These are phyloP conservation scores for Propithecus deckenii DNA, from an alignment of 2,797 vertebrate species.

Conservation along the genomic window DNA sequence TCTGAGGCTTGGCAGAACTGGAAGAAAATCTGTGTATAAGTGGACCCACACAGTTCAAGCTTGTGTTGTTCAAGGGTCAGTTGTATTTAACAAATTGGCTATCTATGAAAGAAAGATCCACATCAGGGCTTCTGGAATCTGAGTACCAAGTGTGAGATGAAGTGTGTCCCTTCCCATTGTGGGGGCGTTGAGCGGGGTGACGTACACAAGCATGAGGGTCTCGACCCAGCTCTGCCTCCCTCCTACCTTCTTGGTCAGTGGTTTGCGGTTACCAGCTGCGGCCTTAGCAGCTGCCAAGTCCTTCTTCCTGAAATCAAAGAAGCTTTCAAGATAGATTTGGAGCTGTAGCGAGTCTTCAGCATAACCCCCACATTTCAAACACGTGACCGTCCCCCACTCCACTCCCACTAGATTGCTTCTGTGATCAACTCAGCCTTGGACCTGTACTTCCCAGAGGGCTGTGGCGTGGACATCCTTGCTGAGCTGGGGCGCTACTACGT, in stretches of 20 bases:
- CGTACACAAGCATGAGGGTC: not conserved
- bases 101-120: constrained; percentile 13
- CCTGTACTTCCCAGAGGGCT: constrained; percentile 87
- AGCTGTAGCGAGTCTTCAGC: constrained; percentile 2
- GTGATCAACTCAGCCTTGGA: constrained; percentile 86
- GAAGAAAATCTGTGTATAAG: not conserved
- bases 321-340: constrained; percentile 26
- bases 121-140: not conserved
- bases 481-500: constrained; percentile 88
- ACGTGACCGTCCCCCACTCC: not conserved
- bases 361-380: not conserved
- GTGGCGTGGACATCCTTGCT: constrained; percentile 85
- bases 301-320: constrained; percentile 42
- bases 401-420: constrained; percentile 78
- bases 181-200: not conserved
- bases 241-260: not conserved
- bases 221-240: not conserved
- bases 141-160: not conserved
- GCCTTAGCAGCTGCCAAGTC: not conserved
- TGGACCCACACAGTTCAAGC: not conserved
- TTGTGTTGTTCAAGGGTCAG: not conserved
- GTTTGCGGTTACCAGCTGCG: not conserved
- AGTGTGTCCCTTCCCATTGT: not conserved
- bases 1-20: not conserved
- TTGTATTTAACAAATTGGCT: constrained; percentile 1